Evolutionary conservation across 2,888 invertebrate genomes (phyloP), one percentile per base, ranked within the genome.

Genomic region (Graphium colonna): DNA sequence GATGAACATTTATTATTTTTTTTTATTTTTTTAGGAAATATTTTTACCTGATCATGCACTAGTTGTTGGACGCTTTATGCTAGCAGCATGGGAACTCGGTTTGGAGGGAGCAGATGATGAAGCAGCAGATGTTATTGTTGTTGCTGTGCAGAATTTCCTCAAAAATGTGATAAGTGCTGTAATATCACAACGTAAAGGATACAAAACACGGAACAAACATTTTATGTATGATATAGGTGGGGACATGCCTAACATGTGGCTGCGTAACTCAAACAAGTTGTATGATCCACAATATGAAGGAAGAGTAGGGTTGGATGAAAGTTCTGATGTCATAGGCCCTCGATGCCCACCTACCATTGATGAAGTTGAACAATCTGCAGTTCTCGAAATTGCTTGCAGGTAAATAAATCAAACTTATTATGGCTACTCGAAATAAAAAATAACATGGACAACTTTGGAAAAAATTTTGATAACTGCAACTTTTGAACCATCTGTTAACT

Each of bases 1-100:
- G n/a, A n/a, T n/a, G n/a, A n/a, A n/a, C n/a, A n/a, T n/a, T n/a
- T n/a, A n/a, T n/a, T n/a, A n/a, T n/a, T n/a, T n/a, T n/a, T n/a
- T n/a, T n/a, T n/a, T n/a, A n/a, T n/a, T n/a, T n/a, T 33, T 33
- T 49, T 71, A 95, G 75, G 96, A 97, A 77, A 82, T 95, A 53
- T 94, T 95, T 68, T 81, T 97, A 56, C 97, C 97, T 0, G 97
- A 97, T 75, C 92, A 93, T 59, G 94, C 95, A 0, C 93, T 97
- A 68, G 93, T 97, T 3, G 91, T 95, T 58, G 96, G 96, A 0
- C 90, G 97, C 55, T 92, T 97, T 65, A 92, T 96, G 79, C 91
- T 97, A 8, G 94, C 95, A 3, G 96, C 97, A 4, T 97, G 97
- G 97, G 97, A 97, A 69, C 92, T 93, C 45, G 97, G 96, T 0